phyloP scores from a whole-genome alignment of 2,888 invertebrate species.

The Rotaria magnacalcarata region DNA sequence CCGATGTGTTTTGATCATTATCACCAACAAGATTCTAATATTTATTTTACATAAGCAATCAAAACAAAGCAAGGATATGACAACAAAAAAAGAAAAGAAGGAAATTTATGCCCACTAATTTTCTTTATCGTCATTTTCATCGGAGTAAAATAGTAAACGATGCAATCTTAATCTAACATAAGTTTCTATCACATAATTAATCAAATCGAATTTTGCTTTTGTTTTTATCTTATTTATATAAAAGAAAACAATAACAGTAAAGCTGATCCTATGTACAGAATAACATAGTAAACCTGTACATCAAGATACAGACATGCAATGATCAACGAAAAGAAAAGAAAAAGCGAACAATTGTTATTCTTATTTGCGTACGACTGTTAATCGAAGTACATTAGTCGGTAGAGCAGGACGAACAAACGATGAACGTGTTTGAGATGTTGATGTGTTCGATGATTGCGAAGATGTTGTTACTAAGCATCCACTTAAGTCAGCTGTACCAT shows the following conservation, averaged over 20 bases:
- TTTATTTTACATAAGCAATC: too few species aligned
- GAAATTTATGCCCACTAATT: too few species aligned
- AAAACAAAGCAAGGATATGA: too few species aligned
- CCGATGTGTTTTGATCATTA: too few species aligned
- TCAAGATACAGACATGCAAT: constrained; percentile 31
- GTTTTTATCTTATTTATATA: constrained; percentile 10
- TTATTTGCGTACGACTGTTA: constrained; percentile 12
- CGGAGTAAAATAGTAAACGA: neutral
- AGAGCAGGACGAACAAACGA: neutral
- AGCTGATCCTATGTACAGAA: constrained; percentile 20
- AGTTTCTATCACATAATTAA: neutral
- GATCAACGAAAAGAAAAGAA: neutral
- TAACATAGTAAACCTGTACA: neutral
- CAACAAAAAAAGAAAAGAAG: too few species aligned
- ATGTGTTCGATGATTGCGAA: neutral
- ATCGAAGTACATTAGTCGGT: constrained; percentile 10
- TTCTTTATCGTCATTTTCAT: too few species aligned
- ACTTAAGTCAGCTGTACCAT: neutral
- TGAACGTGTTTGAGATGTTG: neutral
- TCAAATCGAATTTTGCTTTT: neutral
- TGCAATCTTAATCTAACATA: neutral
- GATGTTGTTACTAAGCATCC: neutral
- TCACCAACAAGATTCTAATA: too few species aligned
- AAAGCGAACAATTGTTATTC: neutral
- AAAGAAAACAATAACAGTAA: constrained; percentile 28